These are phyloP conservation scores for Lordiphosa andalusiaca DNA, from an alignment of 2,888 invertebrate species.

Conservation along the genomic window DNA sequence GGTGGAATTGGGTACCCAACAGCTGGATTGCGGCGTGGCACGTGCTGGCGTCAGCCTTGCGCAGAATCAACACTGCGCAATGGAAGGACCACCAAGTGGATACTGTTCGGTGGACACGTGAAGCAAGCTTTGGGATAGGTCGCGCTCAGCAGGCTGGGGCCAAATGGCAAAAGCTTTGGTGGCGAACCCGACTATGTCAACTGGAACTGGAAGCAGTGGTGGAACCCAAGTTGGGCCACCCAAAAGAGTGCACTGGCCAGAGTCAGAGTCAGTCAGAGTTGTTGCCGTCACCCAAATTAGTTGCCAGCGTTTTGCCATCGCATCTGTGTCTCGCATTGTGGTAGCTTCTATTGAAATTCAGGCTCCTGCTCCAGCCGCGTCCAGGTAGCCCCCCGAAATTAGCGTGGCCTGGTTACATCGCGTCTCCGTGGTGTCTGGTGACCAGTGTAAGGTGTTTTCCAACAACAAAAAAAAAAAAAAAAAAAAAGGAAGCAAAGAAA, in stretches of 20 bases:
- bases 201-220: conserved; percentile 32
- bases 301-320: conserved; percentile 72
- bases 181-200: conserved; percentile 16
- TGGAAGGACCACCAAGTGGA: conserved; percentile 49
- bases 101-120: conserved; percentile 15
- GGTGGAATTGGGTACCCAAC: conserved; percentile 32
- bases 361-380: conserved; percentile 8
- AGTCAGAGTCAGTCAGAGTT: conserved; percentile 13
- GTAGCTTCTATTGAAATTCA: conserved; percentile 3
- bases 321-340: conserved; percentile 52
- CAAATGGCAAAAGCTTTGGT: conserved; percentile 28
- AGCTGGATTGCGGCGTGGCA: conserved; percentile 61
- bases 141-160: conserved; percentile 34
- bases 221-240: conserved; percentile 26
- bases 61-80: conserved; percentile 66
- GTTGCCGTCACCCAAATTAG: conserved; percentile 66
- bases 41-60: conserved; percentile 53
- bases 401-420: conserved; percentile 1
- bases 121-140: conserved; percentile 62
- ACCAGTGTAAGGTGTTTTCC: conserved; percentile 10
- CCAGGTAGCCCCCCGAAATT: conserved; percentile 1
- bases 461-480: no score
- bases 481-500: neutral
- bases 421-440: conserved; percentile 12
- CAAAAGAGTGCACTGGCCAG: conserved; percentile 21